A percentile compares a stretch with the other conserved stretches of the same genome.
Evolutionary conservation across 2,113 vertebrate species (phyloP).

Genomic region (Brachypodius melanocephalos): DNA sequence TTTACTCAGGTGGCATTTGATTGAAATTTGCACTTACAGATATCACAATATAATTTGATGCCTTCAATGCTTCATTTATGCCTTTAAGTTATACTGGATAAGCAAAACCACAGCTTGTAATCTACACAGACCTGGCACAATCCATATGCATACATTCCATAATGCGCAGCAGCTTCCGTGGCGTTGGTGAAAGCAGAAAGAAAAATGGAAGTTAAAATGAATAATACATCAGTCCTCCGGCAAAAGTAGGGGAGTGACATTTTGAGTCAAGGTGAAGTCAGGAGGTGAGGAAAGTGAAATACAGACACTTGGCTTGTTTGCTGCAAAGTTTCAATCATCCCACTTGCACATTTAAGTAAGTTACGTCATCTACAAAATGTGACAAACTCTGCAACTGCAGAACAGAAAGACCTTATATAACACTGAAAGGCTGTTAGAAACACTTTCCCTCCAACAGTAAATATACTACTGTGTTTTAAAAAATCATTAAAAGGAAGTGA

Average conservation of each 20-base stretch:
- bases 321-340: not conserved
- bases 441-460: not conserved
- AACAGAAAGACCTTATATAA: not conserved
- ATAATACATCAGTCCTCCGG: not conserved
- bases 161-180: not conserved
- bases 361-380: not conserved
- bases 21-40: not conserved
- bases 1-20: not conserved
- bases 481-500: not conserved
- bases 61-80: not conserved
- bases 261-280: not conserved
- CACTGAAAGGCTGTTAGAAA: not conserved
- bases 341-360: not conserved
- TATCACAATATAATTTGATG: not conserved
- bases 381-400: not conserved
- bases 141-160: not conserved
- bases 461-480: not conserved
- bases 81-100: not conserved
- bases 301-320: not conserved
- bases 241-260: not conserved
- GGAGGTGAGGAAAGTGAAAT: not conserved
- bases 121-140: not conserved
- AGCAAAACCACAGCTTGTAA: not conserved
- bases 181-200: not conserved
- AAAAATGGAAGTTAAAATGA: not conserved